phyloP scores from a whole-genome alignment of 2,113 vertebrate genomes.

The Saguinus midas region DNA sequence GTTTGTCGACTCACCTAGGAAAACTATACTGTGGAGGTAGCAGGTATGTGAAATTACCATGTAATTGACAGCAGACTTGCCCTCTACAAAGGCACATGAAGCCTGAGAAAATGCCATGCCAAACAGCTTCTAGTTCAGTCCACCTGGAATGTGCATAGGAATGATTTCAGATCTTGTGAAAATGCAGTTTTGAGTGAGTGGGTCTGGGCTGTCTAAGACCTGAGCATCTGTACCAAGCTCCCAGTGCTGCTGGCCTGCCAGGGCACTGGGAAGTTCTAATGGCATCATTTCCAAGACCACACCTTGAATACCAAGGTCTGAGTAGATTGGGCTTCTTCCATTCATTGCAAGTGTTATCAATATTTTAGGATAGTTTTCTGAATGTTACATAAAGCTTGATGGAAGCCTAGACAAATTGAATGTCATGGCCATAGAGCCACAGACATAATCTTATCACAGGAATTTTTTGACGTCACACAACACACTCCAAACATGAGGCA shows the following conservation, averaged over 20 bases:
- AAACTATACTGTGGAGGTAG: neutral
- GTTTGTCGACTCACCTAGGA: neutral
- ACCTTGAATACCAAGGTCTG: neutral
- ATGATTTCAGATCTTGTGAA: neutral
- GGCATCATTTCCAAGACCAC: accelerated
- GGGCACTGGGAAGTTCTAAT: too few relatives aligned
- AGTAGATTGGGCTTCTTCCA: accelerated
- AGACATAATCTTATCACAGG: neutral
- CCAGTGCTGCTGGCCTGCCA: neutral
- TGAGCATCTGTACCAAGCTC: neutral
- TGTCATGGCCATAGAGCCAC: neutral
- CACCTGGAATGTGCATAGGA: neutral
- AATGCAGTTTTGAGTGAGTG: neutral
- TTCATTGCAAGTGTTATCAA: neutral
- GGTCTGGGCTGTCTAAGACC: accelerated
- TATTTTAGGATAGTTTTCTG: neutral
- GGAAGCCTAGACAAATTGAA: neutral
- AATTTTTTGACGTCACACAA: neutral
- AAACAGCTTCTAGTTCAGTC: neutral
- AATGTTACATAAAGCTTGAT: neutral
- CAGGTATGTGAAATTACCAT: neutral
- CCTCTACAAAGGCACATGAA: neutral
- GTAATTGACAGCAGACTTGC: neutral
- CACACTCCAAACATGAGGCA: neutral
- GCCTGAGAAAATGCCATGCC: neutral